These are phyloP conservation scores for Phrynocephalus versicolor DNA, from an alignment of 2,113 vertebrate species.

Conservation along the genomic window DNA sequence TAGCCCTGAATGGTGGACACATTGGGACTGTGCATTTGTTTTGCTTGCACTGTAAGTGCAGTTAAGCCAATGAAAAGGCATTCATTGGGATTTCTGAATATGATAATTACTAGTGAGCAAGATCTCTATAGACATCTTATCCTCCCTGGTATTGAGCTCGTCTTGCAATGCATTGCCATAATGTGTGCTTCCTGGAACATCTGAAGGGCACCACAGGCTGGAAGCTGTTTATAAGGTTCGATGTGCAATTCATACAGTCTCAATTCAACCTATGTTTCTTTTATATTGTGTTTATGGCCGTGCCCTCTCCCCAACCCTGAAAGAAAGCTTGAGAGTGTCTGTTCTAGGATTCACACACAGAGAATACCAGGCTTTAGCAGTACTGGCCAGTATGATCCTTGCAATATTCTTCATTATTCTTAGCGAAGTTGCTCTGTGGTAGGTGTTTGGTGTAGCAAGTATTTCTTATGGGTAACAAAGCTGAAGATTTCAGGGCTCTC, in stretches of 20 bases:
- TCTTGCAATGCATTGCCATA: not conserved
- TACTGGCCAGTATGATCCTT: not conserved
- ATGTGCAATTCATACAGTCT: too few species aligned
- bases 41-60: not conserved
- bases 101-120: not conserved
- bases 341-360: not conserved
- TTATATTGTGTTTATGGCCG: too few species aligned
- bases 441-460: not conserved
- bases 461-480: not conserved
- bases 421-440: not conserved
- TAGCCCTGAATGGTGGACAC: not conserved
- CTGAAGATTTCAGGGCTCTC: not conserved
- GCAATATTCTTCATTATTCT: not conserved
- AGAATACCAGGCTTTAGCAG: not conserved
- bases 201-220: too few species aligned
- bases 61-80: not conserved
- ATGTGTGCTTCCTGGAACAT: not conserved
- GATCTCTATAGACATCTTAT: not conserved
- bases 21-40: not conserved
- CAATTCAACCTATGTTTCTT: too few species aligned
- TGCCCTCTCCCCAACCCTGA: too few species aligned
- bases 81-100: not conserved
- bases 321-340: not conserved
- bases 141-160: not conserved
- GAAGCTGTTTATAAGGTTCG: too few species aligned